Conservation (phyloP, 1,140 invertebrate genomes). For the Polyergus mexicanus region DNA sequence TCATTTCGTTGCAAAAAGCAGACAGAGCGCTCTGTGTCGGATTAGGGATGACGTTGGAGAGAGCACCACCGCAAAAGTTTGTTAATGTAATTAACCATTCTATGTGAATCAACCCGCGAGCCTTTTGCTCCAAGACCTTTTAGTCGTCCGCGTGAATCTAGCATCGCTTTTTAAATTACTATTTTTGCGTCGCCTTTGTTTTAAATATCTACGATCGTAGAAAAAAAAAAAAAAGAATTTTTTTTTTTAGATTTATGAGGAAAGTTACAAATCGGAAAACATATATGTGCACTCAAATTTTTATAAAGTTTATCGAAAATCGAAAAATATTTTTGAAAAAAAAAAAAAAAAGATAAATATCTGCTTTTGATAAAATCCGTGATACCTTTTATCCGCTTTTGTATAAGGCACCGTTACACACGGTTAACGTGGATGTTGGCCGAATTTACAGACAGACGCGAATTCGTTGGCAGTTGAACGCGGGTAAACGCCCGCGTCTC, state of each 20-base stretch:
- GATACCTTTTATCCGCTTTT: conserved; percentile 5
- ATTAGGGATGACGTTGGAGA: conserved; percentile 62
- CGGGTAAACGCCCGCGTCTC: conserved; percentile 48
- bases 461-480: conserved; percentile 44
- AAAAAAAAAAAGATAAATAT: background rate
- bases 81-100: conserved; percentile 71
- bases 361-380: background rate
- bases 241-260: too few relatives aligned
- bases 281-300: background rate
- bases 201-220: background rate
- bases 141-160: background rate
- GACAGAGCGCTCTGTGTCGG: conserved; percentile 50
- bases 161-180: conserved; percentile 37
- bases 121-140: conserved; percentile 53
- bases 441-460: conserved; percentile 48
- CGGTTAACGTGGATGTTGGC: conserved; percentile 44
- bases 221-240: too few relatives aligned
- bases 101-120: conserved; percentile 48
- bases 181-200: background rate
- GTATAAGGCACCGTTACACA: conserved; percentile 43
- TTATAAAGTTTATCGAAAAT: background rate
- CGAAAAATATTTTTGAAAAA: background rate
- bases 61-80: conserved; percentile 59
- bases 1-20: conserved; percentile 55
- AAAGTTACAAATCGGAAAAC: background rate